Evolutionary conservation across 2,113 vertebrate genomes (phyloP).

Genomic region (Peromyscus leucopus): DNA sequence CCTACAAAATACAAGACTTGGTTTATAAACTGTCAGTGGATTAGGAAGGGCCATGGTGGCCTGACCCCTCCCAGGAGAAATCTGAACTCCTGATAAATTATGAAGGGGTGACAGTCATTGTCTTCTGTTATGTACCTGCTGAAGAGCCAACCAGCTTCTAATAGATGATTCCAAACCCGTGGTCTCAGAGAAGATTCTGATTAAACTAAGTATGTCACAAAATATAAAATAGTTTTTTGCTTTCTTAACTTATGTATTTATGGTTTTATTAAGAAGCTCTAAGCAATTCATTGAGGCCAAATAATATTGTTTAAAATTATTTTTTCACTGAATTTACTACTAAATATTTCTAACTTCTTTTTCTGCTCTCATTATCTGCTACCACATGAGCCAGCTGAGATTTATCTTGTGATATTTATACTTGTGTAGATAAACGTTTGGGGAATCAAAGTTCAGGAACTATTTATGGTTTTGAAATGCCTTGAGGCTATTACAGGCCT

Average conservation of each 20-base stretch:
- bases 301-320: neutral
- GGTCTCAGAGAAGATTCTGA: neutral
- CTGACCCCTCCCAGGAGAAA: neutral
- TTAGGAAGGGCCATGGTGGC: rapidly evolving
- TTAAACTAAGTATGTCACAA: neutral
- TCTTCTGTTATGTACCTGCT: neutral
- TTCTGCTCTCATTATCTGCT: neutral
- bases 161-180: rapidly evolving
- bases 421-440: neutral
- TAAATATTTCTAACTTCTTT: neutral
- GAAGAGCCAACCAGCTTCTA: neutral
- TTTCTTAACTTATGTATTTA: neutral
- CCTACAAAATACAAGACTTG: neutral
- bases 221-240: neutral
- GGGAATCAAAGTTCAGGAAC: neutral
- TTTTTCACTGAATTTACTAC: neutral
- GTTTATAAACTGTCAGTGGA: neutral
- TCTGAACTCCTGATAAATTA: neutral
- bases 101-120: too few relatives aligned
- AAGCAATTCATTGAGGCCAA: neutral
- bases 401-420: slow-evolving; percentile 4
- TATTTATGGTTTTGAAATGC: neutral
- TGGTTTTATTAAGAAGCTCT: neutral
- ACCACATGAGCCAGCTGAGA: neutral
- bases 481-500: neutral